Base-by-base conservation (phyloP, 2,888 invertebrate species). In the Steromphala cineraria region DNA sequence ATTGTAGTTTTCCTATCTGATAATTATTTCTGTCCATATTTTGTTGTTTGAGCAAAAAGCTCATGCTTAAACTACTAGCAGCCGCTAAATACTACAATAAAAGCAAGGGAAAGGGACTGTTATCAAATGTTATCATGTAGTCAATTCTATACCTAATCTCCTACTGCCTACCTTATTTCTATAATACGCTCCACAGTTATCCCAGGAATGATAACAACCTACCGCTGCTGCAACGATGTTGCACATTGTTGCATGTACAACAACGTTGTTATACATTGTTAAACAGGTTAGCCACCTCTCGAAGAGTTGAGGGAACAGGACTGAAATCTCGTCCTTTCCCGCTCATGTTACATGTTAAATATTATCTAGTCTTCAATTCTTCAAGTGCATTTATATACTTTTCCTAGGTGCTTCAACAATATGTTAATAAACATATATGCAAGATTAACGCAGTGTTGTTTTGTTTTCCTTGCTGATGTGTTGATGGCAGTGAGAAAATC, bases 341-440 rank as follows among this genome's bases (percentile, higher is more conserved):
- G n/a, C 46, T 46, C 46, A 71, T 71, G 71, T 71, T 53, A 76
- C 76, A 76, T 76, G 76, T 76, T 76, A 40, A 71, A 55, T 80
- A 75, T 62, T 83, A 75, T 83, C 83, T 83, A 83, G 83, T 83
- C 83, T 76, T 83, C 79, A 79, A 80, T 76, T 82, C 80, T 79
- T 82, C 79, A 83, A 83, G 83, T 83, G 83, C 83, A 83, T 83
- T 83, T 83, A 83, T 83, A 83, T 81, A 80, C 81, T 83, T 82
- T 81, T 83, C 83, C 81, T 83, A 83, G 83, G 83, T 83, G 83
- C 83, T 81, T 83, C 81, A 83, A 80, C 74, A 83, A 78, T 77
- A 80, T 81, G 81, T 81, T 81, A 83, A 83, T 83, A 83, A 83
- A 83, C 81, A 83, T 83, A 83, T 83, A 83, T 83, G 83, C 83